Base-by-base conservation (phyloP, 2,888 invertebrate genomes). In the Melieria omissa region DNA sequence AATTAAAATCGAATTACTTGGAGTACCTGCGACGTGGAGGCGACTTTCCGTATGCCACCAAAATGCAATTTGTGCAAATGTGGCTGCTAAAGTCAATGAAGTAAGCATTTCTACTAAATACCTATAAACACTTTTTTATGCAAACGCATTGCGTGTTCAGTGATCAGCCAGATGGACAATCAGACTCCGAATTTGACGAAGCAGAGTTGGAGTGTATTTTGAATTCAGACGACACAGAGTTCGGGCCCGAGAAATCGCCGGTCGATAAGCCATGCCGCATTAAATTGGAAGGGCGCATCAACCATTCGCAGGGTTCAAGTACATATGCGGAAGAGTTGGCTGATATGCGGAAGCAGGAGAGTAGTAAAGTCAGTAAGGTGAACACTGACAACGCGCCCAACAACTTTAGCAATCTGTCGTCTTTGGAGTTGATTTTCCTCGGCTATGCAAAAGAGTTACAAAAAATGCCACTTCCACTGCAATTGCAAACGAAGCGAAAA, bases 371-470 rank as follows among this genome's bases (percentile, higher is more conserved):
- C 29, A 29, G 29, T 29, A 29, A 29, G 29, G 29, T 29, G 29
- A 3, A 3, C 29, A 29, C 29, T 29, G 2, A 29, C 7, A 41
- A 1, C 57, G 47, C 29, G 10, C 4, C 46, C 4, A 14, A 5
- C 9, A 49, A 65, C 16, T 70, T 78, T 46, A 73, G 67, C 42
- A 75, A 70, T 66, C 62, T 79, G 8, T 62, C 77, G 29, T 71
- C 79, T 4, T 63, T 79, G 54, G 79, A 79, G 60, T 71, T 78
- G 29, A 77, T 77, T 67, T 79, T 79, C 63, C 64, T 79, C 1
- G 78, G 78, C 6, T 79, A 78, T 72, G 79, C 79, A 0, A 79
- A 77, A 12, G 74, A 74, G 55, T 70, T 79, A 29, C 76, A 79
- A 71, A 76, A 73, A 61, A 79, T 79, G 79, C 79, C 79, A 7